phyloP scores from a whole-genome alignment of 2,888 invertebrate species.

The Ethmia dodecea region DNA sequence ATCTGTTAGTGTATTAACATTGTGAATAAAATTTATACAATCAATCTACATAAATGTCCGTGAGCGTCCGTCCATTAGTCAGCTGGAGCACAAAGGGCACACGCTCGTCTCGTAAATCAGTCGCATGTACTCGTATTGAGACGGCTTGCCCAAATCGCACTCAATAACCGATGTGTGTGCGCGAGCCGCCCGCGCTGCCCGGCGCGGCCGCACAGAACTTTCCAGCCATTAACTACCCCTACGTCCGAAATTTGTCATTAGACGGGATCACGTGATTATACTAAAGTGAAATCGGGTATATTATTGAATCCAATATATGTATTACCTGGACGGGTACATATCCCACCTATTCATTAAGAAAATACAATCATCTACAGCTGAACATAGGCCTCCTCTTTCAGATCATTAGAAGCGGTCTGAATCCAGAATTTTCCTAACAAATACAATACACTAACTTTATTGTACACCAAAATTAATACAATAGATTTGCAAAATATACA shows the following conservation, averaged over 20 bases:
- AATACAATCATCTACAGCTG: too few species aligned
- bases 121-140: conserved; percentile 68
- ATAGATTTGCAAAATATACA: too few species aligned
- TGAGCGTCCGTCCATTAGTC: conserved; percentile 77
- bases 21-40: conserved; percentile 78
- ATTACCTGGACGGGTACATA: conserved; percentile 9
- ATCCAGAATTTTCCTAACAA: too few species aligned
- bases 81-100: conserved; percentile 75
- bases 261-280: conserved; percentile 38
- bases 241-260: conserved; percentile 56
- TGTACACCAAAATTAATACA: too few species aligned
- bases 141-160: conserved; percentile 70
- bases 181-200: conserved; percentile 31
- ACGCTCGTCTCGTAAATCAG: conserved; percentile 77
- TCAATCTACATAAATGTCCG: conserved; percentile 78
- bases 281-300: conserved; percentile 32
- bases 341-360: too few species aligned
- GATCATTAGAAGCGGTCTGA: too few species aligned
- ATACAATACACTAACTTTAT: too few species aligned
- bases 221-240: conserved; percentile 69
- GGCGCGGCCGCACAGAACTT: conserved; percentile 38
- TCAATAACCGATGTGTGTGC: conserved; percentile 55
- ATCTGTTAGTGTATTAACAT: conserved; percentile 78
- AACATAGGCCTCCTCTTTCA: too few species aligned
- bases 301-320: conserved; percentile 20